phyloP scores from a whole-genome alignment of 1,140 invertebrate species.

The Hormaphis cornu region DNA sequence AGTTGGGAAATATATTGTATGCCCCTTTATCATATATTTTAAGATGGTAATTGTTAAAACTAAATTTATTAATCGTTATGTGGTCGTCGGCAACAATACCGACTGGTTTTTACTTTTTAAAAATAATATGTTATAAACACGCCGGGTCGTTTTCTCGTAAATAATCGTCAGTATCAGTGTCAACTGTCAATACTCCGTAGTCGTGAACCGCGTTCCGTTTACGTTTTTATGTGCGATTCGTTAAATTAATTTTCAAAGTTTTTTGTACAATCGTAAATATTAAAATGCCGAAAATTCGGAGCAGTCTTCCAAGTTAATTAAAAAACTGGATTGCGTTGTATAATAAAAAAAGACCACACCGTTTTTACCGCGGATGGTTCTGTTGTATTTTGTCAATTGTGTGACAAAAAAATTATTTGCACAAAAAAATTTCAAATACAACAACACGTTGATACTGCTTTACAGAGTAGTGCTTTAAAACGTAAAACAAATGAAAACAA shows the following conservation, averaged over 20 bases:
- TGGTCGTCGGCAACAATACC: background rate
- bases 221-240: too few relatives aligned
- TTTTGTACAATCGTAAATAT: background rate
- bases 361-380: background rate
- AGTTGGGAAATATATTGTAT: background rate
- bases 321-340: background rate
- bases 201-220: background rate
- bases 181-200: background rate
- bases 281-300: background rate
- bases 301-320: background rate
- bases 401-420: background rate
- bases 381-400: background rate
- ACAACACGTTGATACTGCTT: background rate
- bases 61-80: background rate
- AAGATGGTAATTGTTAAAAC: background rate
- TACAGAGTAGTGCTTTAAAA: background rate
- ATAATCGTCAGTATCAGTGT: background rate
- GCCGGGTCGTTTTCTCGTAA: background rate
- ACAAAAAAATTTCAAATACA: slow-evolving; percentile 1
- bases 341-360: background rate
- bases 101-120: background rate
- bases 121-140: background rate
- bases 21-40: background rate
- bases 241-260: background rate
- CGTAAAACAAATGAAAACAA: background rate